A percentile compares a stretch with the other conserved stretches of the same genome.
These are phyloP conservation scores for Halictus rubicundus DNA, from an alignment of 1,140 invertebrate genomes.

Conservation along the genomic window DNA sequence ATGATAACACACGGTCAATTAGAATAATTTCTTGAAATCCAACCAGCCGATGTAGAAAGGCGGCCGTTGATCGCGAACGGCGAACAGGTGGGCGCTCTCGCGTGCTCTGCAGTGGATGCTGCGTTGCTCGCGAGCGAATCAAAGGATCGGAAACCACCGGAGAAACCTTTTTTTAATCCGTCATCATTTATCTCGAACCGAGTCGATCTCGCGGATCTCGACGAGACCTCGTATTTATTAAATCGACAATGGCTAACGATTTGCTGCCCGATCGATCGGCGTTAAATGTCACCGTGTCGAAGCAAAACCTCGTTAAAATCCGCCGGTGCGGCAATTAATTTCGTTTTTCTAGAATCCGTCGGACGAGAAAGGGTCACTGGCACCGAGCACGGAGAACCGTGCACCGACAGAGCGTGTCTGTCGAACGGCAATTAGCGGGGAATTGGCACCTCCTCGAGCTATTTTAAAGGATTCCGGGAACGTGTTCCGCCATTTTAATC, in stretches of 20 bases:
- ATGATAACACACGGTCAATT: conserved; percentile 25
- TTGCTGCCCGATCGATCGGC: background rate
- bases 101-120: too few species aligned
- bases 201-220: background rate
- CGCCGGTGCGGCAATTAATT: background rate
- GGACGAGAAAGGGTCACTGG: conserved; percentile 6
- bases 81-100: conserved; percentile 36
- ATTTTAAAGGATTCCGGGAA: conserved; percentile 47
- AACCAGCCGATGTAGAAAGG: conserved; percentile 13
- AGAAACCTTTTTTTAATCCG: conserved; percentile 37
- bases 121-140: background rate
- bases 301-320: background rate
- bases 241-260: background rate
- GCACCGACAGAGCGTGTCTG: conserved; percentile 36
- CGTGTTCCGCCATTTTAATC: conserved; percentile 19
- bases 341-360: background rate
- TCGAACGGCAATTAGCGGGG: conserved; percentile 46
- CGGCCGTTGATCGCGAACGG: background rate
- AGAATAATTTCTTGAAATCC: conserved; percentile 39
- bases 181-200: background rate
- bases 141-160: conserved; percentile 25
- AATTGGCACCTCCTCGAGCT: conserved; percentile 45
- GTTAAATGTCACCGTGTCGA: background rate
- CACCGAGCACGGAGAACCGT: conserved; percentile 10
- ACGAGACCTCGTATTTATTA: conserved; percentile 9